Evolutionary conservation across 2,797 vertebrate species (phyloP), one percentile per base, ranked within the genome.

Genomic region (Microchirus variegatus): DNA sequence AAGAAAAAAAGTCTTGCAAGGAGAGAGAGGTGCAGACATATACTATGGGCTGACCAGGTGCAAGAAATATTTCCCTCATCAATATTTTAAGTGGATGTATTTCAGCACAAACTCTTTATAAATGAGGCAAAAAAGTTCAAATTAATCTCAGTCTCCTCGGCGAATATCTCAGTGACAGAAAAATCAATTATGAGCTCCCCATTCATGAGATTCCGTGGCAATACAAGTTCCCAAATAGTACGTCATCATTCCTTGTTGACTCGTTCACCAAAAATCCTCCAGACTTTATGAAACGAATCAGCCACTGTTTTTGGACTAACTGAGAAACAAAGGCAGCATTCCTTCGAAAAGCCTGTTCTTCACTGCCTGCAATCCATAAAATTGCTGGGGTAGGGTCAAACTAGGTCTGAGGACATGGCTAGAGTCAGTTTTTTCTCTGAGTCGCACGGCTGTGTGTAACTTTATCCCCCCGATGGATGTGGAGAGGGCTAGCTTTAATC

Each of bases 401-500:
- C 85, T 87, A 68, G 82, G 79, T 83, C 77, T 63, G 38, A 62
- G 83, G 77, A 84, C 17, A n/a, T 60, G 73, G 80, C 69, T 51
- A 31, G 51, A 80, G 81, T 69, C 67, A 55, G 77, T 77, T 75
- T 67, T 67, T 85, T 67, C 77, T 63, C 59, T 63, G 75, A 84
- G 80, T 80, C 71, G 70, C 72, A 19, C 55, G 65, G 45, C 67
- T 75, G 75, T 80, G 77, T 84, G 70, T 70, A 83, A 81, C 80
- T 83, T 88, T 86, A 91, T 89, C 85, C 87, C 74, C 74, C 83
- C 90, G 89, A 92, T 89, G 90, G 89, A 91, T 91, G 87, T 91
- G 77, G 78, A 77, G 80, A 77, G 58, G 75, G 68, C 74, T 78
- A 75, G 82, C 79, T 81, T 90, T 92, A 91, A 91, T 94, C 89